These are phyloP conservation scores for Ophiothrix spiculata DNA, from an alignment of 35 echinoderm and acorn worm genomes.

Conservation along the genomic window DNA sequence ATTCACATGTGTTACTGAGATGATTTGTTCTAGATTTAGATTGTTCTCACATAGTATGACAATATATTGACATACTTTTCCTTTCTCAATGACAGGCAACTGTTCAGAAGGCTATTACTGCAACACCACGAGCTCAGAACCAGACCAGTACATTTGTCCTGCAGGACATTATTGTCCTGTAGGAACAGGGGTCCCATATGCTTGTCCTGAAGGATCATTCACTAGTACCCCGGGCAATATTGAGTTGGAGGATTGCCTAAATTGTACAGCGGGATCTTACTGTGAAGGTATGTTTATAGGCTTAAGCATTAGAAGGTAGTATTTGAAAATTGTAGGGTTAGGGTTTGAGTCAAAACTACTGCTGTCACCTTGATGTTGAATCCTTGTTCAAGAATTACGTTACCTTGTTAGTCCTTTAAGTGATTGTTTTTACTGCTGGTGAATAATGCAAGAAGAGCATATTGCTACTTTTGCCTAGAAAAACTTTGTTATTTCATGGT, in stretches of 20 bases:
- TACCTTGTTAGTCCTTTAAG: too few relatives aligned
- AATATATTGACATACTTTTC: too few relatives aligned
- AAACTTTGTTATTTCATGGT: too few relatives aligned
- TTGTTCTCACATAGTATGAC: too few relatives aligned
- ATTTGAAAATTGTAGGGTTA: not conserved
- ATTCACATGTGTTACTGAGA: too few relatives aligned
- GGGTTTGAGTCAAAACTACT: not conserved
- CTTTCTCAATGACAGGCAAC: too few relatives aligned
- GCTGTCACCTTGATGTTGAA: too few relatives aligned
- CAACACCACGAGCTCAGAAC: conserved; percentile 84
- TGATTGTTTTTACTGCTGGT: too few relatives aligned
- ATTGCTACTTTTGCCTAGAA: too few relatives aligned
- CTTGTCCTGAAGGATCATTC: conserved; percentile 81
- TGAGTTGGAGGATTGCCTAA: conserved; percentile 64
- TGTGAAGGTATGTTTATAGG: conserved; percentile 80
- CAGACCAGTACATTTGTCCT: conserved; percentile 91
- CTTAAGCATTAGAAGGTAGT: not conserved
- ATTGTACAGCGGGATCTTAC: conserved; percentile 80
- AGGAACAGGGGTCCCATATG: conserved; percentile 72
- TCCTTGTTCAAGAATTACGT: too few relatives aligned
- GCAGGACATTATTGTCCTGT: conserved; percentile 76
- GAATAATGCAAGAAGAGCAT: too few relatives aligned
- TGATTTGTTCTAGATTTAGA: too few relatives aligned
- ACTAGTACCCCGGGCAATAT: conserved; percentile 73
- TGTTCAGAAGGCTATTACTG: conserved; percentile 90